Conservation (phyloP, 2,888 invertebrate genomes). For the Dugesia japonica region DNA sequence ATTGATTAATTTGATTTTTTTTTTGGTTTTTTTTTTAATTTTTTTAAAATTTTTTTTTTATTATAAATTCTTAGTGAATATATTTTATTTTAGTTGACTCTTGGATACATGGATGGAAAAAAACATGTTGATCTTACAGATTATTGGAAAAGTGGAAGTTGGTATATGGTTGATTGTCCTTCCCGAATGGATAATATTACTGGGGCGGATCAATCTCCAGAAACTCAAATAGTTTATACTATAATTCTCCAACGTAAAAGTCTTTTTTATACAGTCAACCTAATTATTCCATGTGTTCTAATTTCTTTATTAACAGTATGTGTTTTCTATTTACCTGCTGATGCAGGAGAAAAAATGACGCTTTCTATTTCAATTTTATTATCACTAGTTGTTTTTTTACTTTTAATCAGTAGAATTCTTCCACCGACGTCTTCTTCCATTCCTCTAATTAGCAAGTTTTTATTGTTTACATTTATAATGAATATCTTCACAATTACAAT, state of each 20-base stretch:
- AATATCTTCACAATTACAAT: slow-evolving; percentile 96
- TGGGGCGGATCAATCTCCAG: slow-evolving; percentile 37
- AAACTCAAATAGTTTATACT: slow-evolving; percentile 64
- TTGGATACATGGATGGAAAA: slow-evolving; percentile 28
- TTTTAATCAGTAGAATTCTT: slow-evolving; percentile 92
- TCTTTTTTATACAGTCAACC: slow-evolving; percentile 93
- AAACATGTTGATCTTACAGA: slow-evolving; percentile 41
- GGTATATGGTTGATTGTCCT: slow-evolving; percentile 44
- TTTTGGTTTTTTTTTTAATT: no score
- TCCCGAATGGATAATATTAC: slow-evolving; percentile 38
- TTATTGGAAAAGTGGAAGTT: slow-evolving; percentile 46
- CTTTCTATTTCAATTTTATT: slow-evolving; percentile 89
- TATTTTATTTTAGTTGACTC: slow-evolving; percentile 27
- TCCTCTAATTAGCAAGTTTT: slow-evolving; percentile 93
- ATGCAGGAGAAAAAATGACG: slow-evolving; percentile 78
- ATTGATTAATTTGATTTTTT: no score
- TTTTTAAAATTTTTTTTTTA: no score
- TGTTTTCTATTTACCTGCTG: slow-evolving; percentile 93
- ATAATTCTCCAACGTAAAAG: slow-evolving; percentile 90
- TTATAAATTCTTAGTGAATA: no score
- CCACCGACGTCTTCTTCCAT: slow-evolving; percentile 85
- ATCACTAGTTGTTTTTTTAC: slow-evolving; percentile 92
- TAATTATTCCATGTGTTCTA: slow-evolving; percentile 90
- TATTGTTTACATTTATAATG: slow-evolving; percentile 97
- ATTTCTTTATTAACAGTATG: slow-evolving; percentile 95